These are phyloP conservation scores for Nemapogon koenigi DNA, from an alignment of 2,888 invertebrate genomes.

Conservation along the genomic window DNA sequence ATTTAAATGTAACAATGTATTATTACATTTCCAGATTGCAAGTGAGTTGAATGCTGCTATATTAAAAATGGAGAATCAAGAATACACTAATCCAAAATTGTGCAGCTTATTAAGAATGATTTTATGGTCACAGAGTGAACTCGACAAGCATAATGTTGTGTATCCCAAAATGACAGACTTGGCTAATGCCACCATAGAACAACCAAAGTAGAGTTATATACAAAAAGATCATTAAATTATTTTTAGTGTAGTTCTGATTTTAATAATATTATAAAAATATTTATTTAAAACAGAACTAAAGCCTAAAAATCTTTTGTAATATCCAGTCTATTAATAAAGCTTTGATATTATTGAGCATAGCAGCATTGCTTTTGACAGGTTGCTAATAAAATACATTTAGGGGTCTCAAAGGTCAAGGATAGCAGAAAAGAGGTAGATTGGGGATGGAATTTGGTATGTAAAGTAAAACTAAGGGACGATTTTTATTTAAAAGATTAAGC, in stretches of 20 bases:
- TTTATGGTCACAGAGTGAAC: conserved; percentile 94
- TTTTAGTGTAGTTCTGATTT: not conserved
- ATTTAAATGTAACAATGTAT: not conserved
- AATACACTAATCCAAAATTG: conserved; percentile 89
- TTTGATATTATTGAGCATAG: no score
- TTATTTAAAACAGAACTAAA: no score
- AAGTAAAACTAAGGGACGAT: no score
- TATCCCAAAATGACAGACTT: conserved; percentile 96
- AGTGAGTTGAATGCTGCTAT: conserved; percentile 98
- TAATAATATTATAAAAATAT: conserved; percentile 1
- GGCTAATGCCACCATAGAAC: conserved; percentile 82
- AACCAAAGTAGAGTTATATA: conserved; percentile 62
- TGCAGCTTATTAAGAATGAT: conserved; percentile 91
- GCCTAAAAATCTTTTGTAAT: no score
- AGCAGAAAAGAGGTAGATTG: no score
- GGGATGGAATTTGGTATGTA: no score
- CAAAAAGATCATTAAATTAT: not conserved
- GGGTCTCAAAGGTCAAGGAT: no score
- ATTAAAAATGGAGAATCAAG: conserved; percentile 90
- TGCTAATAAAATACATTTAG: no score
- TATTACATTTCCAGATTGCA: conserved; percentile 72
- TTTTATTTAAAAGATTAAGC: no score
- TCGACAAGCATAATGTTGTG: conserved; percentile 93
- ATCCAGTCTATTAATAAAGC: no score
- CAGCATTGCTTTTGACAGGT: no score